A percentile compares a stretch with the other conserved stretches of the same genome.
Conservation (phyloP, 2,113 vertebrate species). For the Pelvicachromis taeniatus region DNA sequence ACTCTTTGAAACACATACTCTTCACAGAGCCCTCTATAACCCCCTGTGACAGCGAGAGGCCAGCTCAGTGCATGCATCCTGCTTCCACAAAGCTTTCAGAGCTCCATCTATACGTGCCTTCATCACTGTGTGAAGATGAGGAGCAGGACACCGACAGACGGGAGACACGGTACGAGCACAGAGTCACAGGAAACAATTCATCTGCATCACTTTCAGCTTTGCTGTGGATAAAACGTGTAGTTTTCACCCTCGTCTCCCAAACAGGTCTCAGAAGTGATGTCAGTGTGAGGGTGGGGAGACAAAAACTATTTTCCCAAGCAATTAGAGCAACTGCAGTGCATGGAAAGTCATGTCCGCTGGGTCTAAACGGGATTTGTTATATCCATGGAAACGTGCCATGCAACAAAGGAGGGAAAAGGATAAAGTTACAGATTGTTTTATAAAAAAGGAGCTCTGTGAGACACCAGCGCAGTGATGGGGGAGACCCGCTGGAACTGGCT, state of each 20-base stretch:
- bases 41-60: neutral
- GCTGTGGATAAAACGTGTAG: conserved; percentile 11
- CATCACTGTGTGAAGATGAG: conserved; percentile 28
- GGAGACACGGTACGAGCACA: neutral
- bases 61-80: neutral
- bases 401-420: neutral
- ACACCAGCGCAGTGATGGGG: neutral
- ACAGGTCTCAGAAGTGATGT: conserved; percentile 39
- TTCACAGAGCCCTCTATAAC: neutral
- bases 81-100: neutral
- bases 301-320: conserved; percentile 47
- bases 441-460: neutral
- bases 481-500: neutral
- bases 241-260: conserved; percentile 27
- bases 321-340: conserved; percentile 19
- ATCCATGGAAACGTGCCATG: neutral
- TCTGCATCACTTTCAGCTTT: neutral
- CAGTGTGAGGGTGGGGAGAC: conserved; percentile 28
- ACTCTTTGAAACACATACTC: neutral
- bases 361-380: neutral
- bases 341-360: neutral
- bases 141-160: neutral
- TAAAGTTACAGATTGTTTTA: neutral
- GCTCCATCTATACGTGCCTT: conserved; percentile 67
- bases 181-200: neutral